Evolutionary conservation across 1,140 invertebrate genomes (phyloP), one percentile per base, ranked within the genome.

Genomic region (Drosophila sucinea): DNA sequence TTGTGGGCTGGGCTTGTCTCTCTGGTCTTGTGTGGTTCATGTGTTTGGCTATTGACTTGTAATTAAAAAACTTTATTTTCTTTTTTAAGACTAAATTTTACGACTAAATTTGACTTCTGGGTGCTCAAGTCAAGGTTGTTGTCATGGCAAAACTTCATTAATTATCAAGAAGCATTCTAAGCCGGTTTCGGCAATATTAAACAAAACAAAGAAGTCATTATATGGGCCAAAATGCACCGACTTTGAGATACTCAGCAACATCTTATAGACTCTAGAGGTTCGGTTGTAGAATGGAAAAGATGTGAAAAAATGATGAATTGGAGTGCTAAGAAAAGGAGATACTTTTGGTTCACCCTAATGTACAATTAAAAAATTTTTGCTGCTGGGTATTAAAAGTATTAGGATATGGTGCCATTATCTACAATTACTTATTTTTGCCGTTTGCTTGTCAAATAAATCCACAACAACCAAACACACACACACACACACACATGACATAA

Each of bases 401-500:
- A 25, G 44, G 44, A 17, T 47, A 47, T 47, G 44, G 44, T 62
- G 66, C 38, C 60, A 76, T 73, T 83, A 79, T 82, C 76, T 40
- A 57, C 78, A 72, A 85, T 68, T 76, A 68, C 41, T 81, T 71
- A 57, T 71, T 77, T 61, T 40, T 38, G 40, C 41, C 44, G 71
- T 74, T 73, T 81, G 80, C 70, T 76, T 81, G 79, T 62, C 78
- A 85, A 85, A 81, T 85, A 85, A 78, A 71, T 78, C 75, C 74
- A 23, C 54, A 32, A 17, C 44, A 51, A 51, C 44, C 23, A 51
- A 51, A 51, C 44, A 51, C 17, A 47, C 51, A 55, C 27, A 29
- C 32, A 23, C 32, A 57, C 51, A 73, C 65, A 64, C 35, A 41
- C 41, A 40, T 67, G 27, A 63, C 55, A 35, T 10, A 32, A 8